These are phyloP conservation scores for Leptinotarsa peninsularis DNA, from an alignment of 2,888 invertebrate genomes.

Conservation along the genomic window DNA sequence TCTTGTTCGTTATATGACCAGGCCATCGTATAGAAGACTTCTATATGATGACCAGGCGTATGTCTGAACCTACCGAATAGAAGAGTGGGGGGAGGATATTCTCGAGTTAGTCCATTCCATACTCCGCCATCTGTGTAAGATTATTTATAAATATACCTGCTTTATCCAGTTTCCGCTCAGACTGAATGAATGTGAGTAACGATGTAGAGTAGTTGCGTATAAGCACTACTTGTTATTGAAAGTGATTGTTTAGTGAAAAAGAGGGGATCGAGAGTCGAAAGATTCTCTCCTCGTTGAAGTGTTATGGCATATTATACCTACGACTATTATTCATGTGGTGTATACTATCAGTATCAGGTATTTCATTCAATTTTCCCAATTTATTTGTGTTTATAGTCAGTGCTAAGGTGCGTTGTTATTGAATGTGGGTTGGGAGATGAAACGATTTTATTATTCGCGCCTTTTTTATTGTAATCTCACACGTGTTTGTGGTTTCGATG, in stretches of 20 bases:
- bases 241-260: conserved; percentile 6
- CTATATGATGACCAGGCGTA: no score
- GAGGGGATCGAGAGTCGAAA: conserved; percentile 15
- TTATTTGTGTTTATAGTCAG: no score
- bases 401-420: no score
- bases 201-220: not conserved
- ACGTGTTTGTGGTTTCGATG: no score
- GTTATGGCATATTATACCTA: not conserved
- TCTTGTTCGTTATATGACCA: no score
- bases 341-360: not conserved
- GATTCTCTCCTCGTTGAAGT: conserved; percentile 11
- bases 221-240: not conserved
- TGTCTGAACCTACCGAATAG: not conserved
- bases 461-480: no score
- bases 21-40: no score
- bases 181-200: not conserved
- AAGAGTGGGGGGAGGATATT: not conserved
- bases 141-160: not conserved
- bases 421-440: no score
- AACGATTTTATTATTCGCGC: no score
- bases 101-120: not conserved
- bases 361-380: not conserved
- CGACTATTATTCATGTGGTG: not conserved
- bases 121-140: not conserved
- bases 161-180: not conserved